Conservation (phyloP, 2,797 vertebrate genomes). For the Geotrypetes seraphini region DNA sequence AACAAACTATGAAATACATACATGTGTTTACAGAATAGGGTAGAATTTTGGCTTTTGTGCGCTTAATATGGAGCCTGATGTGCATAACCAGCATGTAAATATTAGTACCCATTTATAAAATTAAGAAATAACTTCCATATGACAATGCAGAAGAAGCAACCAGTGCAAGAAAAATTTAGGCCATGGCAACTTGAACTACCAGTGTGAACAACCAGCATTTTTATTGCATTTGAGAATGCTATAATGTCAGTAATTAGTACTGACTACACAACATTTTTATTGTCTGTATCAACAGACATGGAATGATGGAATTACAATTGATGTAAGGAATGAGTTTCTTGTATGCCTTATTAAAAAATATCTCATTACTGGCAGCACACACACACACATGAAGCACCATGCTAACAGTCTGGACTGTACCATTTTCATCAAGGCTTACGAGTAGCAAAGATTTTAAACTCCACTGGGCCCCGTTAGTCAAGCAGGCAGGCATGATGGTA, state of each 20-base stretch:
- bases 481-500: constrained; percentile 24
- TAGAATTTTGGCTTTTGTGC: too few relatives aligned
- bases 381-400: constrained; percentile 67
- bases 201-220: constrained; percentile 90
- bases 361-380: constrained; percentile 62
- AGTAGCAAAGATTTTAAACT: constrained; percentile 33
- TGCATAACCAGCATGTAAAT: too few relatives aligned
- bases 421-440: constrained; percentile 53
- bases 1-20: too few relatives aligned
- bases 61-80: too few relatives aligned
- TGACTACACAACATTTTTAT: constrained; percentile 86
- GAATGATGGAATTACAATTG: constrained; percentile 84
- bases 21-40: too few relatives aligned
- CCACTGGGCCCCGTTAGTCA: constrained; percentile 29
- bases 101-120: too few relatives aligned
- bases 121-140: too few relatives aligned
- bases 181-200: constrained; percentile 57
- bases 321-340: constrained; percentile 83
- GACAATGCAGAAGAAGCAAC: too few relatives aligned
- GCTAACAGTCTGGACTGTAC: constrained; percentile 59
- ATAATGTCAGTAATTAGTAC: constrained; percentile 80
- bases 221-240: constrained; percentile 98
- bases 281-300: constrained; percentile 85
- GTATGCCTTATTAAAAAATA: constrained; percentile 60
- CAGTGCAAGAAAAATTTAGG: too few relatives aligned